phyloP scores from a whole-genome alignment of 2,888 invertebrate species.

The Corbicula japonica region DNA sequence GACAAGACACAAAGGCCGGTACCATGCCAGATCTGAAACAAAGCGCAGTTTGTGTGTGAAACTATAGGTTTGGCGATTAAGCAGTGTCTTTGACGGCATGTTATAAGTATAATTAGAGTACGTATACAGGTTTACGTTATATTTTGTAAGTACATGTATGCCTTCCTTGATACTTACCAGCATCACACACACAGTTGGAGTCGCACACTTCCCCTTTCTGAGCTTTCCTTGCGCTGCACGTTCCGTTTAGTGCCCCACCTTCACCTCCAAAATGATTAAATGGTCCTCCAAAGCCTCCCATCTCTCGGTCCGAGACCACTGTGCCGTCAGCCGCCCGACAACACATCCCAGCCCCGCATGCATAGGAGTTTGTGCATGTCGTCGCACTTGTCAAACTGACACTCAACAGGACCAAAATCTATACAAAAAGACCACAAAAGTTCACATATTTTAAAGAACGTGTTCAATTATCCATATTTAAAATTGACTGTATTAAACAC shows the following conservation, averaged over 20 bases:
- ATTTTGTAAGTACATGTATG: not conserved
- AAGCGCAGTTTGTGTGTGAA: too few relatives aligned
- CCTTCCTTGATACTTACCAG: constrained; percentile 33
- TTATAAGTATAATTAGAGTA: too few relatives aligned
- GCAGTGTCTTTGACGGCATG: too few relatives aligned
- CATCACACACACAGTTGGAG: constrained; percentile 50
- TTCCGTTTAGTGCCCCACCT: constrained; percentile 34
- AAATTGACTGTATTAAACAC: too few relatives aligned
- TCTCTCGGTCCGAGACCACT: constrained; percentile 41
- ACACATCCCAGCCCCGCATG: constrained; percentile 51
- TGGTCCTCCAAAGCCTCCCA: constrained; percentile 50
- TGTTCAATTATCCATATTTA: too few relatives aligned
- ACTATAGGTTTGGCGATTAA: too few relatives aligned
- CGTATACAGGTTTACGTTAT: too few relatives aligned
- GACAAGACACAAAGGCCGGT: too few relatives aligned
- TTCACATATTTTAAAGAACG: too few relatives aligned
- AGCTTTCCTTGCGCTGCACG: constrained; percentile 40
- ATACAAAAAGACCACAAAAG: too few relatives aligned
- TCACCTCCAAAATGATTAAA: constrained; percentile 6
- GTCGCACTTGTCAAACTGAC: not conserved
- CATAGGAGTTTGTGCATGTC: constrained; percentile 4
- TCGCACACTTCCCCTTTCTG: constrained; percentile 64
- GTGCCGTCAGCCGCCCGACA: constrained; percentile 42
- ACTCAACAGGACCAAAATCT: too few relatives aligned
- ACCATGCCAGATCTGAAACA: too few relatives aligned